Evolutionary conservation across 2,888 invertebrate species (phyloP), one percentile per base, ranked within the genome.

Genomic region (Pardosa pseudoannulata): DNA sequence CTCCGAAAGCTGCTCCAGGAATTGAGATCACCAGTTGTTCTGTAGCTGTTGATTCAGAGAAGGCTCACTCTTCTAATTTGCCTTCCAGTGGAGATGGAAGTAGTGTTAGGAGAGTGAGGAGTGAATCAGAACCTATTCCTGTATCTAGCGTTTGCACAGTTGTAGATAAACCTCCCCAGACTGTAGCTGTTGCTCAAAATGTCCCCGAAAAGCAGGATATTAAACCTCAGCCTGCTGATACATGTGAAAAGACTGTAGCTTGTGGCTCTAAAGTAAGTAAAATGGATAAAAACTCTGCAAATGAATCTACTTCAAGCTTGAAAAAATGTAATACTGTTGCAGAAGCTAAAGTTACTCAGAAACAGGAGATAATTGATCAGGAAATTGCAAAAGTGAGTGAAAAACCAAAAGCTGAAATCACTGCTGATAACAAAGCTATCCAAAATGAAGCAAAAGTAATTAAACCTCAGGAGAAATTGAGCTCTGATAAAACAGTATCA

Each of bases 21-120:
- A 87, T 87, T 39, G 86, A 87, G 41, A 87, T 87, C 6, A 87
- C 86, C n/a, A 56, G 75, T 56, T 87, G 86, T 36, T 67, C 86
- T 0, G 31, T 79, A 16, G 72, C 79, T 39, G 19, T 64, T 27
- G 79, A 74, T 39, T 74, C 65, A 16, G 74, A 85, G n/a, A 73
- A 74, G 19, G 73, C 39, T 62, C 73, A 67, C 29, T 62, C 85
- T 23, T 19, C n/a, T 19, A 73, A 65, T 31, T 39, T 6, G 1
- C 31, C 70, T 31, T 56, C 78, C 72, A 56, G 65, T 19, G 68
- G 27, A 23, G 72, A 32, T 46, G 36, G n/a, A 2, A 29, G 29
- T 7, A 19, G 36, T 31, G 23, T 19, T 32, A 79, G 50, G 39
- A 85, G 85, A 31, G 79, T 41, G 19, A 73, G 85, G 32, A 85